Base-by-base conservation (phyloP, 2,888 invertebrate species). In the Lepidochrysops patricia region DNA sequence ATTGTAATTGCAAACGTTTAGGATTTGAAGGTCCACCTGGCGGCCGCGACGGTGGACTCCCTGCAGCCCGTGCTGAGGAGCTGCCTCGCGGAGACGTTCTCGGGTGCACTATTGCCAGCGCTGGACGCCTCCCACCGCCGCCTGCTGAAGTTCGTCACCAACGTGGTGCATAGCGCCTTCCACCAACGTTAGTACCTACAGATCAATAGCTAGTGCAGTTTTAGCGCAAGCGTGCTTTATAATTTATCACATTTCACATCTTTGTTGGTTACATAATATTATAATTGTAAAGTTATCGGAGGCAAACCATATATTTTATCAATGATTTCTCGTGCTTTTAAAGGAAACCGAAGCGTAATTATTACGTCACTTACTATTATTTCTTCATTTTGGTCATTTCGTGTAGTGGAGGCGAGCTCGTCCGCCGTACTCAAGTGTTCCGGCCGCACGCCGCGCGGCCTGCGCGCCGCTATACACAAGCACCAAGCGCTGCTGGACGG, bases 11-110 rank as follows among this genome's bases (percentile, higher is more conserved):
- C n/a, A n/a, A n/a, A n/a, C n/a, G n/a, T n/a, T 7, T 64, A 85
- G 85, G 82, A 78, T 57, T 61, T 85, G 15, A 77, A 74, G 57
- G 71, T 77, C 1, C 73, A 76, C 56, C 73, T 85, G 72, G 76
- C 79, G 13, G 67, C 73, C 0, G 75, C 80, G 1, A 79, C 81
- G 0, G 74, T 75, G 2, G 72, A 72, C 43, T 76, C 80, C 0
- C 71, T 84, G 19, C 70, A 72, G 13, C 74, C 70, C 1, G 71
- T 75, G 61, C 71, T 85, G 26, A 72, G 69, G 0, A 71, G 67
- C 34, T 72, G 73, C 60, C 63, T 84, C 62, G 70, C 75, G 4
- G 71, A 74, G 1, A 79, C 77, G 66, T 66, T 84, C 63, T 69
- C 80, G 0, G 62, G 70, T 4, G 60, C 75, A 1, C 82, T 80